phyloP scores from a whole-genome alignment of 53 echinoderm and acorn worm species.

The Hippasteria phrygiana region DNA sequence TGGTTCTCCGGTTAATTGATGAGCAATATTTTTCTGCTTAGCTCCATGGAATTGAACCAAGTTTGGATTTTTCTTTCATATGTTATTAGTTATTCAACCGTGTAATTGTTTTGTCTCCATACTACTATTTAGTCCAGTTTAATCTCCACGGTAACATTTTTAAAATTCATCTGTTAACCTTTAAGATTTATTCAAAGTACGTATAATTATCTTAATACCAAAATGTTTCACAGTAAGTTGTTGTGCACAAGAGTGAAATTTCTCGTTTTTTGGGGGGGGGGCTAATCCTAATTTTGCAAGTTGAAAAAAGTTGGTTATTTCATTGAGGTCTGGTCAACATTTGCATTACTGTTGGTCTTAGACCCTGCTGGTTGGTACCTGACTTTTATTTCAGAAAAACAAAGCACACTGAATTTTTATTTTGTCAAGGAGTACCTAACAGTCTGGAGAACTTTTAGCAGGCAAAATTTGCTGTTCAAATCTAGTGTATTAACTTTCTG shows the following conservation, averaged over 20 bases:
- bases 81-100: neutral
- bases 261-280: no score
- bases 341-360: neutral
- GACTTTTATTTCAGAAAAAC: no score
- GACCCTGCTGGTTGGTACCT: neutral
- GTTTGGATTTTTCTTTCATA: neutral
- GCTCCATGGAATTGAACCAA: no score
- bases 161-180: conserved; percentile 19
- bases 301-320: neutral
- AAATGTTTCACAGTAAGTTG: conserved; percentile 3
- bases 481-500: neutral
- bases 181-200: conserved; percentile 39
- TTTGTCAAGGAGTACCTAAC: no score
- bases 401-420: no score
- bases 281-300: no score
- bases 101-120: neutral
- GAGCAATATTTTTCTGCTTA: no score
- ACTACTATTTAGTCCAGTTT: neutral
- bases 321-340: no score
- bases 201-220: neutral
- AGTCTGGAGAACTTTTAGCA: no score
- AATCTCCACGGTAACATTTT: conserved; percentile 4
- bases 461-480: neutral
- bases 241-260: neutral
- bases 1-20: no score